These are phyloP conservation scores for Torymus tubicola DNA, from an alignment of 2,888 invertebrate genomes.

Conservation along the genomic window DNA sequence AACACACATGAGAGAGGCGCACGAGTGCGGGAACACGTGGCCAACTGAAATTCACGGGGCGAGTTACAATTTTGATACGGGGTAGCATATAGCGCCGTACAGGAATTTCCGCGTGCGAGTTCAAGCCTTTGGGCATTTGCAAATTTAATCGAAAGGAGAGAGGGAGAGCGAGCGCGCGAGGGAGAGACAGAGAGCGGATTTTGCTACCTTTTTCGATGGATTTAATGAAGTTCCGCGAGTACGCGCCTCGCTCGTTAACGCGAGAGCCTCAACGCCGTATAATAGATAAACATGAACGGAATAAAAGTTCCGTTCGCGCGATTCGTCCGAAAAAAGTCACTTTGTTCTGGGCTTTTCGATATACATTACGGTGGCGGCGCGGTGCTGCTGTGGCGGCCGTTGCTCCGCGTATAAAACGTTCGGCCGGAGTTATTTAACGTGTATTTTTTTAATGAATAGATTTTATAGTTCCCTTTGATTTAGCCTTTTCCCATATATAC, in stretches of 20 bases:
- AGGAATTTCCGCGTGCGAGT: constrained; percentile 18
- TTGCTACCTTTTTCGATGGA: constrained; percentile 32
- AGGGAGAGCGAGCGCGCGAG: constrained; percentile 13
- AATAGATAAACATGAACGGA: constrained; percentile 48
- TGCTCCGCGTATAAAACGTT: not conserved
- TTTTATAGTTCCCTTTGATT: not conserved
- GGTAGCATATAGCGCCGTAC: constrained; percentile 7
- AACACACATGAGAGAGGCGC: too few relatives aligned
- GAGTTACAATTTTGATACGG: constrained; percentile 23
- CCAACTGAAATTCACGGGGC: not conserved
- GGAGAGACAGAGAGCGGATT: constrained; percentile 26
- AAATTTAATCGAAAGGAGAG: constrained; percentile 38
- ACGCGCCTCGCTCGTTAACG: constrained; percentile 31
- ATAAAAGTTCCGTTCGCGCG: constrained; percentile 29
- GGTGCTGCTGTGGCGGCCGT: too few relatives aligned
- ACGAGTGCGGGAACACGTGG: not conserved
- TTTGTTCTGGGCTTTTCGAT: constrained; percentile 39
- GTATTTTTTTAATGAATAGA: constrained; percentile 30
- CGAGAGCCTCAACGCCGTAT: constrained; percentile 7
- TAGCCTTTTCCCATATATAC: not conserved
- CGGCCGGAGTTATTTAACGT: constrained; percentile 3
- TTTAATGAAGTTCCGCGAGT: constrained; percentile 44
- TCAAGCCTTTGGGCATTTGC: constrained; percentile 46
- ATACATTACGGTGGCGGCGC: not conserved
- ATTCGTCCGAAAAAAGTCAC: constrained; percentile 1